Conservation (phyloP, 2,888 invertebrate genomes). For the Clanis bilineata region DNA sequence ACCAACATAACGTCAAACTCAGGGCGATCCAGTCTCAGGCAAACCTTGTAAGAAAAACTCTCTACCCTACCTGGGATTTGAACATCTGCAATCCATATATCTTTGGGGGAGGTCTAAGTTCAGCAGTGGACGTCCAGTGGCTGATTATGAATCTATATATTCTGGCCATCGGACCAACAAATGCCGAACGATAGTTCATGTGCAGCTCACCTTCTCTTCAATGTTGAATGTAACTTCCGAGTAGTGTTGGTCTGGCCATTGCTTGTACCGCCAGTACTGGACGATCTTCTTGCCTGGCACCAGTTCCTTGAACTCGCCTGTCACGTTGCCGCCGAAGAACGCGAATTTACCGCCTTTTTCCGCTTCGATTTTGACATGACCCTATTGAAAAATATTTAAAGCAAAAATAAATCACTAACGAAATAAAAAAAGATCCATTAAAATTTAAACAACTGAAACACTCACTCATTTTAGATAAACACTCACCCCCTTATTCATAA, state of each 20-base stretch:
- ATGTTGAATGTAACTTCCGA: conserved; percentile 94
- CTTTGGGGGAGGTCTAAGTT: too few species aligned
- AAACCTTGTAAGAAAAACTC: too few species aligned
- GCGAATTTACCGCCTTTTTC: conserved; percentile 94
- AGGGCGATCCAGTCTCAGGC: too few species aligned
- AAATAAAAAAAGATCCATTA: neutral
- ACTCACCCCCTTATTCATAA: too few species aligned
- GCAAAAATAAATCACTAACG: neutral
- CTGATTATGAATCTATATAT: too few species aligned
- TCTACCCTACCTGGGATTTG: too few species aligned
- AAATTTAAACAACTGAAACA: neutral
- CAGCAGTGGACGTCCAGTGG: too few species aligned
- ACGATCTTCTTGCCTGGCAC: conserved; percentile 91
- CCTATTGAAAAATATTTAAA: conserved; percentile 60
- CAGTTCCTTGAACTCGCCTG: conserved; percentile 93
- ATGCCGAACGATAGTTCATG: neutral
- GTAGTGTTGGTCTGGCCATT: conserved; percentile 96
- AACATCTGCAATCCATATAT: too few species aligned
- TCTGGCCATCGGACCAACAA: too few species aligned
- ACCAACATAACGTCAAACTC: too few species aligned
- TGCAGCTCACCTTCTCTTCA: conserved; percentile 86
- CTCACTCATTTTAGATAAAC: too few species aligned
- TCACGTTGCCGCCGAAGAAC: conserved; percentile 95
- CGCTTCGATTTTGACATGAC: conserved; percentile 89
- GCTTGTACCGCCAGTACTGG: conserved; percentile 96